phyloP scores from a whole-genome alignment of 2,888 invertebrate genomes.

The Sialis fuliginosa region DNA sequence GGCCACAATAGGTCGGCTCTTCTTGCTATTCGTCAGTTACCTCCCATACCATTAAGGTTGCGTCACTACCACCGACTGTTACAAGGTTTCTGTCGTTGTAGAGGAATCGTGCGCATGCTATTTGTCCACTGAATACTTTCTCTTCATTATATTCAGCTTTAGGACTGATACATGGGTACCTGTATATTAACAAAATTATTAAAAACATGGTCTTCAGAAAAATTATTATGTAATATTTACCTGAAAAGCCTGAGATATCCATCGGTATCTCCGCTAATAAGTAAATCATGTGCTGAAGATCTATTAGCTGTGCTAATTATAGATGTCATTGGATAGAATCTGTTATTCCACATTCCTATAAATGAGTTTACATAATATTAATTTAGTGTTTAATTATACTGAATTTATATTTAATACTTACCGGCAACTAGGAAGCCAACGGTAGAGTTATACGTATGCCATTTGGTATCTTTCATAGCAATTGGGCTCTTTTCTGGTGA shows the following conservation, averaged over 20 bases:
- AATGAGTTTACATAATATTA: constrained; percentile 7
- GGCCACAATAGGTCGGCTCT: constrained; percentile 2
- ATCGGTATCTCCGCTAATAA: constrained; percentile 76
- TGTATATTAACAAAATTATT: constrained; percentile 17
- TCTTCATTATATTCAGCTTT: constrained; percentile 78
- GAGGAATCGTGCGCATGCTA: constrained; percentile 65
- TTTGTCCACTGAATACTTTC: constrained; percentile 70
- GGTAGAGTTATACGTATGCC: constrained; percentile 74
- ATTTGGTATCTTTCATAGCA: constrained; percentile 81
- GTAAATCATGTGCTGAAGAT: constrained; percentile 65
- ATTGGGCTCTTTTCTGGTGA: constrained; percentile 76
- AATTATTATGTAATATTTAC: constrained; percentile 19
- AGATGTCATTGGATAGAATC: constrained; percentile 73
- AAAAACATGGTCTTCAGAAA: background rate
- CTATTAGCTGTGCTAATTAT: constrained; percentile 65
- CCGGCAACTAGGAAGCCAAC: constrained; percentile 78
- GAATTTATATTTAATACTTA: constrained; percentile 20
- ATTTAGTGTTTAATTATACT: background rate
- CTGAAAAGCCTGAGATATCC: constrained; percentile 74
- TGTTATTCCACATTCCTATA: constrained; percentile 75
- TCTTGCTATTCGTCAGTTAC: constrained; percentile 55
- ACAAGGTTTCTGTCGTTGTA: constrained; percentile 75
- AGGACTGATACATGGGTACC: constrained; percentile 71
- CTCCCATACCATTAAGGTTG: constrained; percentile 83
- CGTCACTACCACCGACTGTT: constrained; percentile 74